Evolutionary conservation across 2,888 invertebrate genomes (phyloP).

Genomic region (Phorcus lineatus): DNA sequence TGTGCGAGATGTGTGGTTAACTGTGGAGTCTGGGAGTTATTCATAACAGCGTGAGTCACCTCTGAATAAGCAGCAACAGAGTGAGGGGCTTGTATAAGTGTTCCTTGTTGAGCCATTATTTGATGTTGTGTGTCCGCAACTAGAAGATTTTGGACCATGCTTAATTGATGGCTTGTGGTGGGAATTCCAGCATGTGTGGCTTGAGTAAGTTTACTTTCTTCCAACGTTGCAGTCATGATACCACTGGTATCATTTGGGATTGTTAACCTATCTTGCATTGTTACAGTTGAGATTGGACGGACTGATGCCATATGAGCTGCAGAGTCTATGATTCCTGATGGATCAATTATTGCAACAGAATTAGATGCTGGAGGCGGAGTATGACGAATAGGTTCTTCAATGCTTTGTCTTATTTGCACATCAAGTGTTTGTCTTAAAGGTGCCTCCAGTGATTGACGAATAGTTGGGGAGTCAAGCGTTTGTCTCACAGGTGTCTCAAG

Average conservation of each 20-base stretch:
- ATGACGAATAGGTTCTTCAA: not conserved
- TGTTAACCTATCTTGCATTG: not conserved
- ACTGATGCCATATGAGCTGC: not conserved
- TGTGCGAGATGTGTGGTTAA: not conserved
- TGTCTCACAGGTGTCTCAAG: not conserved
- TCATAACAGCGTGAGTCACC: not conserved
- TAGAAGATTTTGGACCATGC: not conserved
- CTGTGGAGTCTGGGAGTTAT: not conserved
- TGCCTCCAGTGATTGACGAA: not conserved
- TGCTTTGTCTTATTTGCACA: not conserved
- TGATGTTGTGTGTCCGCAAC: not conserved
- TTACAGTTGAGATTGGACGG: not conserved
- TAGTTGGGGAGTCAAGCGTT: not conserved
- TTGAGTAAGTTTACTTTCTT: not conserved
- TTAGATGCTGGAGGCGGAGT: not conserved
- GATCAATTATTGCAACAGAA: slow-evolving; percentile 1
- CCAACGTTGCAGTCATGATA: not conserved
- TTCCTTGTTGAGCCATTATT: not conserved
- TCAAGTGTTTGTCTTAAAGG: not conserved
- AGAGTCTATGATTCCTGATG: not conserved
- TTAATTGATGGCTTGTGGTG: not conserved
- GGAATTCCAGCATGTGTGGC: not conserved
- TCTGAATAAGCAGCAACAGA: slow-evolving; percentile 8
- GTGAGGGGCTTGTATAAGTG: not conserved
- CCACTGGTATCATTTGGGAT: not conserved